Percentiles rank a stretch among this genome's conserved stretches.
These are phyloP conservation scores for Lanistes nyassanus DNA, from an alignment of 1,140 invertebrate species.

Conservation along the genomic window DNA sequence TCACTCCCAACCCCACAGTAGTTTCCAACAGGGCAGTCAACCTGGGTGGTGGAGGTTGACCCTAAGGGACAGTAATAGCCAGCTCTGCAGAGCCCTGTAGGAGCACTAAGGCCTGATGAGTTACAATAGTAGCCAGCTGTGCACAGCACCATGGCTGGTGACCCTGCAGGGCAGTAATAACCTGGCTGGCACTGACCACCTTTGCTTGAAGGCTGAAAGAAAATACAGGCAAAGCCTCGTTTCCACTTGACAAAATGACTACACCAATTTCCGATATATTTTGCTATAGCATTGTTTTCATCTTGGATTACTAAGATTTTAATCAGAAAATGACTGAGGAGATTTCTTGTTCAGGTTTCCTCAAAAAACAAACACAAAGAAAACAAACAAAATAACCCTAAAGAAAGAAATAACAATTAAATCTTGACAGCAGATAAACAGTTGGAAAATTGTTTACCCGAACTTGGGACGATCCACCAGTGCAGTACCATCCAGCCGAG, in stretches of 20 bases:
- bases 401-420: neutral
- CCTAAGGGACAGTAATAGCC: slow-evolving; percentile 60
- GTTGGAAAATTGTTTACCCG: slow-evolving; percentile 38
- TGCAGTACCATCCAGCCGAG: slow-evolving; percentile 61
- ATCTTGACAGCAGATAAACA: neutral
- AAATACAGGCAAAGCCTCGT: neutral
- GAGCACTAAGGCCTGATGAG: slow-evolving; percentile 43
- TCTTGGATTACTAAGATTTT: no score
- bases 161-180: slow-evolving; percentile 58
- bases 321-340: no score
- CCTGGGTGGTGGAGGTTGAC: slow-evolving; percentile 38
- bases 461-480: slow-evolving; percentile 48
- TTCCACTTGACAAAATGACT: neutral
- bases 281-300: no score
- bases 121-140: slow-evolving; percentile 60
- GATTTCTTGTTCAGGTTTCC: no score
- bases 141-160: slow-evolving; percentile 46
- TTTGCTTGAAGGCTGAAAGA: slow-evolving; percentile 41
- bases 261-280: neutral
- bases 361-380: neutral
- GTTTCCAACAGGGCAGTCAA: slow-evolving; percentile 57
- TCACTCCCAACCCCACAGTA: slow-evolving; percentile 56
- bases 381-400: neutral
- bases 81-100: slow-evolving; percentile 50
- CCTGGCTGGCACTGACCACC: slow-evolving; percentile 58